These are phyloP conservation scores for Beaufortia kweichowensis DNA, from an alignment of 2,113 vertebrate genomes.

Conservation along the genomic window DNA sequence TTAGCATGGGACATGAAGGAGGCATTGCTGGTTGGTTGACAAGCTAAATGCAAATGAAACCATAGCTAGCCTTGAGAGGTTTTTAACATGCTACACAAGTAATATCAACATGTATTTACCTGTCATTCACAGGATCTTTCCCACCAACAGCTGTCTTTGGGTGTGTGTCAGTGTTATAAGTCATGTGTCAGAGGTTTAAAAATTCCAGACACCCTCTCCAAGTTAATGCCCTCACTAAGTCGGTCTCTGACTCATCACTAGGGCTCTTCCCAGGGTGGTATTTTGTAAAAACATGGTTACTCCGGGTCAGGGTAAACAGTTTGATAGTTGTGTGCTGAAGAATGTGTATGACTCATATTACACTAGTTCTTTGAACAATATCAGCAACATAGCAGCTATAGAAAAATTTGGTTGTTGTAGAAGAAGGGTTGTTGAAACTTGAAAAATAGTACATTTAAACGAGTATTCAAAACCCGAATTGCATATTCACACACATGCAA, in stretches of 20 bases:
- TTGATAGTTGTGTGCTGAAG: background rate
- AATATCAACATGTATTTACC: background rate
- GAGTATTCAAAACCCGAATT: background rate
- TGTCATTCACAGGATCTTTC: background rate
- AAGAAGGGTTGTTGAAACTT: background rate
- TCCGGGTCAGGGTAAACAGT: background rate
- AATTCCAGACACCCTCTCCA: background rate
- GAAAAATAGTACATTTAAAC: too few relatives aligned
- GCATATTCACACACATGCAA: background rate
- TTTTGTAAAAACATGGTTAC: too few relatives aligned
- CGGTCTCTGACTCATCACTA: background rate
- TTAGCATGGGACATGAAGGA: background rate
- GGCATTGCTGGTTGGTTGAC: constrained; percentile 20
- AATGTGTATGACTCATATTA: background rate
- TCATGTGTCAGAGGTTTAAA: background rate
- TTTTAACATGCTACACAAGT: background rate
- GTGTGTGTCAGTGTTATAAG: background rate
- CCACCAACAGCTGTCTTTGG: background rate
- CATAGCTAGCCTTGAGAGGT: background rate
- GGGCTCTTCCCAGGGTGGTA: constrained; percentile 5
- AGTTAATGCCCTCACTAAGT: background rate
- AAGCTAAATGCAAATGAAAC: background rate
- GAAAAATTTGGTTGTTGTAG: too few relatives aligned
- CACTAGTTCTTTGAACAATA: background rate
- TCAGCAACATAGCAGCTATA: background rate